Base-by-base conservation (phyloP, 2,888 invertebrate genomes). In the Ashinkailepas kermadecensis region DNA sequence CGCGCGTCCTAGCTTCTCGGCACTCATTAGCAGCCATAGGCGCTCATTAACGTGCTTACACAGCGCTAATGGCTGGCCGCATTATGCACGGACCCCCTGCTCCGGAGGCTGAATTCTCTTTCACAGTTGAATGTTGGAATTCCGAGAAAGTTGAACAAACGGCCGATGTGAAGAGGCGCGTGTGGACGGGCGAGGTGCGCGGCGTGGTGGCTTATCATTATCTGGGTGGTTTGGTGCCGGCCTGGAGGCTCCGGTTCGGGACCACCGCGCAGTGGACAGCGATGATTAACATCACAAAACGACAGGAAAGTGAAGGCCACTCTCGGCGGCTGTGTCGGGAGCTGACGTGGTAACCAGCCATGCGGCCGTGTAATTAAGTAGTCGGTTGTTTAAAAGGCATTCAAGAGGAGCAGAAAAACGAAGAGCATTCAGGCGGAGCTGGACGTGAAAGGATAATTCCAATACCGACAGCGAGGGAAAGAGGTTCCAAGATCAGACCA, bases 271-370 rank as follows among this genome's bases (percentile, higher is more conserved):
- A 39, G 25, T 39, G 13, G 62, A 70, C 39, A 70, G 70, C 25
- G 39, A 15, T 70, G 70, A 70, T 70, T 70, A 70, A 70, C 70
- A 70, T 70, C 70, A 70, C 70, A 70, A 70, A 70, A 70, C 70
- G 39, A 23, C 70, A 21, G 70, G 13, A 70, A 25, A 39, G 15
- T 70, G 70, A 10, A 23, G 39, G 6, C 10, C 15, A 13, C 39
- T 39, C 13, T 15, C 1, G 0, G 1, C 13, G 70, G 70, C 6
- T 13, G 23, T 39, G 39, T 39, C 70, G 39, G 25, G 39, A 70
- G 70, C 13, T 3, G 23, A 23, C 23, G 39, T 15, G 39, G 70
- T 70, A 70, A 67, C 39, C 70, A 15, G 13, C 23, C 15, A 15
- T 39, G 70, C 8, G 13, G 10, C 12, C n/a, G 39, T 15, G 15